A percentile compares a stretch with the other conserved stretches of the same genome.
These are phyloP conservation scores for Sternarchorhynchus goeldii DNA, from an alignment of 2,797 vertebrate genomes.

Conservation along the genomic window DNA sequence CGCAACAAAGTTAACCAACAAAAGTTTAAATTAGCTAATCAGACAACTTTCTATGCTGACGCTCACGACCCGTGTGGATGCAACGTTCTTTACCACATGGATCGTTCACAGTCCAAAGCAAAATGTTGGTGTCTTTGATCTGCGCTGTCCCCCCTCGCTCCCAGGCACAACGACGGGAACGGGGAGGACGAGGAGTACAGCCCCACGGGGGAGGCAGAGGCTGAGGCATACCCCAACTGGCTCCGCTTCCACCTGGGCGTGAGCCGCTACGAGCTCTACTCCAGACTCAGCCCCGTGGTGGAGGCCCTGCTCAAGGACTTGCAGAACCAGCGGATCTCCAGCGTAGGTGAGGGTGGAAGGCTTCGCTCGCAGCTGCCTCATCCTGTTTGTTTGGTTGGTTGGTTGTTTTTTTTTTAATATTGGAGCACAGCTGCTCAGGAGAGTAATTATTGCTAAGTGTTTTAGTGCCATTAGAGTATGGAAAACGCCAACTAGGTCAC, in stretches of 20 bases:
- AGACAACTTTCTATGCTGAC: not conserved
- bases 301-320: constrained; percentile 87
- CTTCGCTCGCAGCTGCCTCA: not conserved
- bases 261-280: constrained; percentile 92
- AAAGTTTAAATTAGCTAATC: too few species aligned
- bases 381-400: too few species aligned
- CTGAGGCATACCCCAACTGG: constrained; percentile 95
- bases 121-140: not conserved
- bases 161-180: constrained; percentile 86
- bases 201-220: constrained; percentile 79
- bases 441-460: constrained; percentile 46
- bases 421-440: constrained; percentile 14
- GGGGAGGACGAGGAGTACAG: constrained; percentile 81
- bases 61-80: not conserved
- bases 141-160: constrained; percentile 53
- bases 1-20: not conserved
- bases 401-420: constrained; percentile 7
- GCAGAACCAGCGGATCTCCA: constrained; percentile 85
- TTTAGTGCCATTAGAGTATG: constrained; percentile 40
- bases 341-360: constrained; percentile 82
- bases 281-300: constrained; percentile 83
- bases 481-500: constrained; percentile 49
- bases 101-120: not conserved
- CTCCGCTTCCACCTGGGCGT: constrained; percentile 95
- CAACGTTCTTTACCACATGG: not conserved